Percentiles rank a stretch among this genome's conserved stretches.
phyloP scores from a whole-genome alignment of 2,797 vertebrate species.

The Scyliorhinus canicula region DNA sequence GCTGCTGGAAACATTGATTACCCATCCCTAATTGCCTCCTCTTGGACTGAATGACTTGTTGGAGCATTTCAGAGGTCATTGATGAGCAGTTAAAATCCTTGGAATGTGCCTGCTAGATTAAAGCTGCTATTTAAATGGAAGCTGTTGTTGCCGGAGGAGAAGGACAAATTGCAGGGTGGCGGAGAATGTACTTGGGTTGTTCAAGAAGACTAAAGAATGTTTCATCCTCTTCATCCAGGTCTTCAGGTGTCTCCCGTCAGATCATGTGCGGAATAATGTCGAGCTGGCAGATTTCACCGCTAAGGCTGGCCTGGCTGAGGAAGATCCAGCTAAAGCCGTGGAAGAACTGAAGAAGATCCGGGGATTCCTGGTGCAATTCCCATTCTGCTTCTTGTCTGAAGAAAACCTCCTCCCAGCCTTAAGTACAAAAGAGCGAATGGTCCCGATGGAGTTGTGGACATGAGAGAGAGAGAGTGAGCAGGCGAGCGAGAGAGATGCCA shows the following conservation, averaged over 20 bases:
- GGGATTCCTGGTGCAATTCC: constrained; percentile 91
- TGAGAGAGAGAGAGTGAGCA: constrained; percentile 49
- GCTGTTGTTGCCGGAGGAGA: background rate
- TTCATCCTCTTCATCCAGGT: constrained; percentile 60
- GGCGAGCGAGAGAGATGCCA: background rate
- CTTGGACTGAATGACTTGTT: too few relatives aligned
- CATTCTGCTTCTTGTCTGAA: constrained; percentile 80
- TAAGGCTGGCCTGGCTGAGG: constrained; percentile 66
- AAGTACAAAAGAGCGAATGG: constrained; percentile 88
- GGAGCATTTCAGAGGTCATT: too few relatives aligned
- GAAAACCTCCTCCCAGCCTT: constrained; percentile 85
- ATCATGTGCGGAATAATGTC: constrained; percentile 75
- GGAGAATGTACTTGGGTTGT: too few relatives aligned
- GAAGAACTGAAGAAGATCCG: constrained; percentile 88
- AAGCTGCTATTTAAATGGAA: background rate
- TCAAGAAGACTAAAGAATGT: background rate
- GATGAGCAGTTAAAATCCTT: too few relatives aligned
- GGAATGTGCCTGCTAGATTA: background rate
- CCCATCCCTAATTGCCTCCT: too few relatives aligned
- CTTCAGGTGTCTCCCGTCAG: constrained; percentile 87
- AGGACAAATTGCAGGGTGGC: background rate
- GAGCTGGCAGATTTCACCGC: constrained; percentile 75
- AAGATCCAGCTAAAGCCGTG: constrained; percentile 70
- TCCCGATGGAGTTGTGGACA: constrained; percentile 94
- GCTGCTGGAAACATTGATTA: too few relatives aligned